Base-by-base conservation (phyloP, 2,888 invertebrate species). In the Drosophila anomelani region DNA sequence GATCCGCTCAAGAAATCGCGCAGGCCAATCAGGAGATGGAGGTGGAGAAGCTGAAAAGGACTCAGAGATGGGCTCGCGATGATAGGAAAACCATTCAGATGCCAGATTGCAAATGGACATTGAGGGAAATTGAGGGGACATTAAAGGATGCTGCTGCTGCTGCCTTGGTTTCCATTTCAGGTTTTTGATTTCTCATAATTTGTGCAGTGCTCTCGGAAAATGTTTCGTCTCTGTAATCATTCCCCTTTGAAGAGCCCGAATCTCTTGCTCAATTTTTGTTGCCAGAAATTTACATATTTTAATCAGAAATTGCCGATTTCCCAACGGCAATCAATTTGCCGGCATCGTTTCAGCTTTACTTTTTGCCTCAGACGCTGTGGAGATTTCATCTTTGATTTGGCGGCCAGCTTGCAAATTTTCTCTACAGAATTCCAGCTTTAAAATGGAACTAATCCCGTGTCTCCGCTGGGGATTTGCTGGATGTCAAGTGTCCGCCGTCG, bases 201-300 rank as follows among this genome's bases (percentile, higher is more conserved):
- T 70, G 56, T 57, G 62, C 55, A 53, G 26, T 41, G 38, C 57
- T 36, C 47, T 17, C 59, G 66, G 29, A 43, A 56, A 56, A 57
- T 32, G 58, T 41, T 53, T 23, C 39, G 56, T 49, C 39, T 41
- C 39, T 47, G 44, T 47, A 60, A 75, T 58, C 64, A 66, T 76
- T 75, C 54, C 71, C 76, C 66, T 61, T 75, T 76, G 71, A 61
- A 76, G 70, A 55, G 12, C 44, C 9, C 46, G 26, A 66, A 75
- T 59, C 38, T 34, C 41, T 58, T 56, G 64, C 54, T 54, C 51
- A 15, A 56, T 76, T 68, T 67, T 46, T 58, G 54, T 60, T 41
- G 47, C 9, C 29, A 26, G 34, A 80, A 73, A 88, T 88, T 85
- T 87, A 64, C 85, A 85, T 85, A 76, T 78, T 80, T 79, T 89